These are phyloP conservation scores for Xenentodon cancila DNA, from an alignment of 2,797 vertebrate genomes.

Conservation along the genomic window DNA sequence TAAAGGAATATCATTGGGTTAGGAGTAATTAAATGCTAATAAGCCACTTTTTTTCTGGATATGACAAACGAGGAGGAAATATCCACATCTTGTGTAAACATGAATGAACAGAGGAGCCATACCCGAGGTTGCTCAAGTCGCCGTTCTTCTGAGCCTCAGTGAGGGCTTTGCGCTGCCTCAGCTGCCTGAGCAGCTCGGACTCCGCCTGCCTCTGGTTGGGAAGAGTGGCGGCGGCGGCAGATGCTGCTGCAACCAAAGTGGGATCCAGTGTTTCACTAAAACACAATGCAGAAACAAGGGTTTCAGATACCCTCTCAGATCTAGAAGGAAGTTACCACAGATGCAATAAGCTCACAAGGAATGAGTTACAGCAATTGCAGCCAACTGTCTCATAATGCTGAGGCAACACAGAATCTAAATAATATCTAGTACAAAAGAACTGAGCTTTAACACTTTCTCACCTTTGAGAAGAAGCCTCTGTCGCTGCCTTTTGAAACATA, in stretches of 20 bases:
- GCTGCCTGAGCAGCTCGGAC: slow-evolving; percentile 89
- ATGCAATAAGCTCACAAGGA: neutral
- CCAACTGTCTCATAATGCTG: neutral
- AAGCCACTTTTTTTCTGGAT: no score
- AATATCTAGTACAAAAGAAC: neutral
- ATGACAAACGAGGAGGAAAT: no score
- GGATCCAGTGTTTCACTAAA: slow-evolving; percentile 75
- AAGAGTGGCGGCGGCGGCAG: slow-evolving; percentile 88
- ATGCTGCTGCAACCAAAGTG: slow-evolving; percentile 85
- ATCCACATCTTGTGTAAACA: no score
- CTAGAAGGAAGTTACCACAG: neutral
- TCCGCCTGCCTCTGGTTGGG: slow-evolving; percentile 78
- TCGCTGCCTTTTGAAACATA: slow-evolving; percentile 71
- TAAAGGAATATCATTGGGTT: slow-evolving; percentile 59
- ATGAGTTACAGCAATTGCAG: neutral
- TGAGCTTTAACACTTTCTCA: slow-evolving; percentile 48
- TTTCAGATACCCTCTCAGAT: neutral
- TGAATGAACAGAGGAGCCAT: neutral
- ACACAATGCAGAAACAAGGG: neutral
- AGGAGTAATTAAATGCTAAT: neutral
- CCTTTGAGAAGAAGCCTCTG: slow-evolving; percentile 69
- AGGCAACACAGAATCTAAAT: neutral
- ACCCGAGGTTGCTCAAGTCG: slow-evolving; percentile 80
- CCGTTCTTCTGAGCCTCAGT: slow-evolving; percentile 79
- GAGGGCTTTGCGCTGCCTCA: slow-evolving; percentile 84